Evolutionary conservation across 30 jellyfish, hydroid and myxozoan genomes (phyloP).

Genomic region (Clytia hemisphaerica): DNA sequence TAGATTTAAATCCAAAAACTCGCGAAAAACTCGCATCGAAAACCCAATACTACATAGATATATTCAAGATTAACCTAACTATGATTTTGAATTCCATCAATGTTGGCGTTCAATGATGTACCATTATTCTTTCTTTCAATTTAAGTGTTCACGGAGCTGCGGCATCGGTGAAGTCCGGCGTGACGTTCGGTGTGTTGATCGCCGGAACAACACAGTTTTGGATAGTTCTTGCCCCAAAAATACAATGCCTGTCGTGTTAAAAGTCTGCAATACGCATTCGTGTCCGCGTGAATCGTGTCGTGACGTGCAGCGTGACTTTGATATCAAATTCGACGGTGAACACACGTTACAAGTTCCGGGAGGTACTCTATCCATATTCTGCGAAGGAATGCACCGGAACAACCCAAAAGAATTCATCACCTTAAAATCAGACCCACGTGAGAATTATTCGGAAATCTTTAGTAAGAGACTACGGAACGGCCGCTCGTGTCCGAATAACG

Average conservation of each 20-base stretch:
- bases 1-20: too few relatives aligned
- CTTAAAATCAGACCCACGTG: constrained; percentile 60
- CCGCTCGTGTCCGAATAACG: constrained; percentile 67
- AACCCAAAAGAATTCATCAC: constrained; percentile 87
- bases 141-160: constrained; percentile 81
- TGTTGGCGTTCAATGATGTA: too few relatives aligned
- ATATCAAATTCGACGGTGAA: constrained; percentile 76
- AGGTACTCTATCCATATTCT: neutral
- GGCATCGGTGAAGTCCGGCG: constrained; percentile 78
- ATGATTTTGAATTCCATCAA: too few relatives aligned
- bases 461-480: constrained; percentile 69
- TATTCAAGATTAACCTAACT: too few relatives aligned
- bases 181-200: constrained; percentile 58
- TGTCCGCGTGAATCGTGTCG: constrained; percentile 95
- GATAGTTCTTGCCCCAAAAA: constrained; percentile 44
- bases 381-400: constrained; percentile 74
- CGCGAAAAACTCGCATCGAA: too few relatives aligned
- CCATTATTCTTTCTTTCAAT: neutral
- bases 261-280: constrained; percentile 73
- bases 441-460: constrained; percentile 77
- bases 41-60: too few relatives aligned
- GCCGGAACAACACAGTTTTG: constrained; percentile 21
- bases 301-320: constrained; percentile 48
- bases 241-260: constrained; percentile 51
- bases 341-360: constrained; percentile 27